These are phyloP conservation scores for Antitype chi DNA, from an alignment of 2,888 invertebrate genomes.

Conservation along the genomic window DNA sequence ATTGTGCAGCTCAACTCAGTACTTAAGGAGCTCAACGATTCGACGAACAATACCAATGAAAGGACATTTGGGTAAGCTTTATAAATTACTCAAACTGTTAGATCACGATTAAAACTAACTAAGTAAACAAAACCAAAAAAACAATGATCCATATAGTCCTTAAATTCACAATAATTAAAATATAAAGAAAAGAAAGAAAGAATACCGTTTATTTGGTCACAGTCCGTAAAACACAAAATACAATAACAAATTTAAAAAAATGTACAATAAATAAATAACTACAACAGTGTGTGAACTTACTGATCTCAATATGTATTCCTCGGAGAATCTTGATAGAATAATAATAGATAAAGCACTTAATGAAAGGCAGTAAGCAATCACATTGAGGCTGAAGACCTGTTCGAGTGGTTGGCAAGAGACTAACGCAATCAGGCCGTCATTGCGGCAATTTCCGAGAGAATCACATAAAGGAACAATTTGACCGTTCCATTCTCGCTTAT, in stretches of 20 bases:
- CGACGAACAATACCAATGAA: background rate
- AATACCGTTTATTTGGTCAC: no score
- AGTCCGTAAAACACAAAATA: no score
- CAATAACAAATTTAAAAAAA: no score
- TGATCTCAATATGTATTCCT: slow-evolving; percentile 13
- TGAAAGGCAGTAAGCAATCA: slow-evolving; percentile 70
- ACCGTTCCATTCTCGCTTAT: slow-evolving; percentile 67
- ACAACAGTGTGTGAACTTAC: background rate
- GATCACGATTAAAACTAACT: background rate
- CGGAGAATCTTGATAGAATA: slow-evolving; percentile 52
- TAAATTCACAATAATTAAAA: no score
- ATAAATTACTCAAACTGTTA: background rate
- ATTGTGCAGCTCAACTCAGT: no score
- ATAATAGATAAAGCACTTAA: slow-evolving; percentile 65
- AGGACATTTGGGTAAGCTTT: background rate
- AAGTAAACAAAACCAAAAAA: no score
- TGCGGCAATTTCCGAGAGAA: slow-evolving; percentile 80
- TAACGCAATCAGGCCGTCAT: slow-evolving; percentile 80
- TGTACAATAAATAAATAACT: no score
- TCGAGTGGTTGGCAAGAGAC: slow-evolving; percentile 71
- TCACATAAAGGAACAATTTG: slow-evolving; percentile 77
- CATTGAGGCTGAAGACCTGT: slow-evolving; percentile 70
- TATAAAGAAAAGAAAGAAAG: no score
- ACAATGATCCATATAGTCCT: no score
- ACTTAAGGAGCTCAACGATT: no score